Evolutionary conservation across 1,140 invertebrate genomes (phyloP).

Genomic region (Trachymyrmex cornetzi): DNA sequence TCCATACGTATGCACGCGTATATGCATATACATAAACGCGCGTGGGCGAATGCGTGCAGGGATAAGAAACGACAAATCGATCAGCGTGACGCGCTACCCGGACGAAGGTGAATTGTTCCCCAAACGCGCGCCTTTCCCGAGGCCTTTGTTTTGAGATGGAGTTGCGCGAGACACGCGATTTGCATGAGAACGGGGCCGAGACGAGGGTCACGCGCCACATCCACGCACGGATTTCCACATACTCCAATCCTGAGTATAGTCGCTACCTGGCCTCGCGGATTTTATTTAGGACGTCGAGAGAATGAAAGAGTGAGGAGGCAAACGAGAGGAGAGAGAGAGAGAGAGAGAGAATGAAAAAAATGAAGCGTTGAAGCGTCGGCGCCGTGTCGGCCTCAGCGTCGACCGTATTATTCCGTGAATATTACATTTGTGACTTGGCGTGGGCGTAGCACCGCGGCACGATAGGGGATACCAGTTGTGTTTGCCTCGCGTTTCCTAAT

Average conservation of each 20-base stretch:
- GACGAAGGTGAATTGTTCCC: slow-evolving; percentile 25
- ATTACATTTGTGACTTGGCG: slow-evolving; percentile 83
- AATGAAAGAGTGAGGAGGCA: neutral
- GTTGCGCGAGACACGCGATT: slow-evolving; percentile 52
- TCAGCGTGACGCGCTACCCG: slow-evolving; percentile 37
- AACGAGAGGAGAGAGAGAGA: slow-evolving; percentile 19
- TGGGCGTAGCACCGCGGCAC: slow-evolving; percentile 21
- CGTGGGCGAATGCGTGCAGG: neutral
- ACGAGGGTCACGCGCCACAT: slow-evolving; percentile 57
- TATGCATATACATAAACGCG: neutral
- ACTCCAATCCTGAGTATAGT: slow-evolving; percentile 57
- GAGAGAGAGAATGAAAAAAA: slow-evolving; percentile 20
- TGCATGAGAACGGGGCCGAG: slow-evolving; percentile 59
- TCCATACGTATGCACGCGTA: slow-evolving; percentile 18
- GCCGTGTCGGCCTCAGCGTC: slow-evolving; percentile 55
- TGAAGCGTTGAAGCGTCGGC: slow-evolving; percentile 67
- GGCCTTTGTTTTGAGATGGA: slow-evolving; percentile 25
- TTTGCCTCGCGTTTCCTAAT: slow-evolving; percentile 84
- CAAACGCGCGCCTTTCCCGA: slow-evolving; percentile 27
- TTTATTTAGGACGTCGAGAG: slow-evolving; percentile 62
- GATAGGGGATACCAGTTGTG: slow-evolving; percentile 59
- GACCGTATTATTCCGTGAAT: slow-evolving; percentile 85
- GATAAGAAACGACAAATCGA: slow-evolving; percentile 77
- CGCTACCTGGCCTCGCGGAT: slow-evolving; percentile 48
- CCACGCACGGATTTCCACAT: slow-evolving; percentile 57